Evolutionary conservation across 2,113 vertebrate genomes (phyloP).

Genomic region (Zosterops lateralis): DNA sequence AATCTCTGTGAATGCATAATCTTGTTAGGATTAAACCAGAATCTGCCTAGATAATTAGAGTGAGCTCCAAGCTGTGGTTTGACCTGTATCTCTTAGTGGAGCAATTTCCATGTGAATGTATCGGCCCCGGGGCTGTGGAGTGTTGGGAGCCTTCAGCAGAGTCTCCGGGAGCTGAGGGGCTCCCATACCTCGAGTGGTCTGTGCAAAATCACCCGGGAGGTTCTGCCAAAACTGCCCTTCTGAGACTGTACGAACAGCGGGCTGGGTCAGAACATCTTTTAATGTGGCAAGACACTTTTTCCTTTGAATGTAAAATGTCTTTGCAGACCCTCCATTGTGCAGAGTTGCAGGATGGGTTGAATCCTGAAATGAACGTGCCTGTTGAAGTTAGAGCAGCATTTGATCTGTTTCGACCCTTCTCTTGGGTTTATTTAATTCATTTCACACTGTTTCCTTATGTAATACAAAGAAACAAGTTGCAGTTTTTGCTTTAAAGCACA

Average conservation of each 20-base stretch:
- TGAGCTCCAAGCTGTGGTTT: constrained; percentile 1
- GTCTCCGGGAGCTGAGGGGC: background rate
- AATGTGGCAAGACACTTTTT: accelerated
- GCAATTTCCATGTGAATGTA: background rate
- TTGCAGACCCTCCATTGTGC: background rate
- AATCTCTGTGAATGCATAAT: constrained; percentile 39
- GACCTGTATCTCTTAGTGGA: background rate
- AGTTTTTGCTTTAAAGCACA: background rate
- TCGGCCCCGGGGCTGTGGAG: background rate
- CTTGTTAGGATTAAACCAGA: constrained; percentile 33
- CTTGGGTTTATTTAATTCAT: background rate
- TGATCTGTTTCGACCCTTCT: background rate
- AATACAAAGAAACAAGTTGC: background rate
- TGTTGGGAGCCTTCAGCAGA: background rate
- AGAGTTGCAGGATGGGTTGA: background rate
- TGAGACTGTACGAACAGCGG: accelerated
- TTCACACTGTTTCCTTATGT: background rate
- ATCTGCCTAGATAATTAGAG: constrained; percentile 39
- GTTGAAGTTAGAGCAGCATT: background rate
- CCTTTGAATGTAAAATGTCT: background rate
- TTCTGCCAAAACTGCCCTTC: background rate
- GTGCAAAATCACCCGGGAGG: background rate
- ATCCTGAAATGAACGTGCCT: background rate
- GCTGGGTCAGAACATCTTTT: background rate
- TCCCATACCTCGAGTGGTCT: background rate